A percentile compares a stretch with the other conserved stretches of the same genome.
Conservation (phyloP, 2,888 invertebrate genomes). For the Thecocarcelia acutangulata region DNA sequence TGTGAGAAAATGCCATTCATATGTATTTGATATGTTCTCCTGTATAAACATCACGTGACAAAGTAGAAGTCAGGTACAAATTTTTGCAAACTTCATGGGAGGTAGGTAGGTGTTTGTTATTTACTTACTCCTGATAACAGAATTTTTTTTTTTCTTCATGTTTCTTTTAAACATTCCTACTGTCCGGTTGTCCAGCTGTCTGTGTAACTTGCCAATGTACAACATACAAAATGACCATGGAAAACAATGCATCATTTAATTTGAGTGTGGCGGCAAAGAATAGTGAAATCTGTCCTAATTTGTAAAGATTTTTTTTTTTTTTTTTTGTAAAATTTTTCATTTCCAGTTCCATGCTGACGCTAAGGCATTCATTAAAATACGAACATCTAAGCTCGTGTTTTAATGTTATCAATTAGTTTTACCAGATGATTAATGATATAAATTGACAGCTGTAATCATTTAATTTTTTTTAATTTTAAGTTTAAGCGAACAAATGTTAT, state of each 20-base stretch:
- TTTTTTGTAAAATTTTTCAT: neutral
- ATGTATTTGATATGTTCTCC: no score
- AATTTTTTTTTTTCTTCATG: neutral
- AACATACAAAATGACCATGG: constrained; percentile 5
- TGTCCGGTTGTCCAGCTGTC: constrained; percentile 29
- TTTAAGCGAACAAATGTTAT: no score
- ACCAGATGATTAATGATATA: neutral
- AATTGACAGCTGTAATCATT: no score
- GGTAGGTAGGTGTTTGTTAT: constrained; percentile 5
- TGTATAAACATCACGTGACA: no score
- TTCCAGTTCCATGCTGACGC: neutral
- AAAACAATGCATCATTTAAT: neutral
- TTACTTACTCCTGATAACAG: neutral
- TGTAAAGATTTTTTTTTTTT: neutral
- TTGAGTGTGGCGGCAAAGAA: neutral
- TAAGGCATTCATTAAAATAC: no score
- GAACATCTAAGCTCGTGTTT: no score
- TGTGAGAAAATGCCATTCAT: no score
- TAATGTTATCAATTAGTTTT: no score
- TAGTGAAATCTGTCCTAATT: neutral
- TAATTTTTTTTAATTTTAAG: no score
- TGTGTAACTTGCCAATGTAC: constrained; percentile 25
- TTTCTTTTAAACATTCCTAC: neutral
- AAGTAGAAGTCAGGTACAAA: no score
- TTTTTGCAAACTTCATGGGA: neutral